Conservation (phyloP, 2,113 vertebrate species). For the Laticauda colubrina region DNA sequence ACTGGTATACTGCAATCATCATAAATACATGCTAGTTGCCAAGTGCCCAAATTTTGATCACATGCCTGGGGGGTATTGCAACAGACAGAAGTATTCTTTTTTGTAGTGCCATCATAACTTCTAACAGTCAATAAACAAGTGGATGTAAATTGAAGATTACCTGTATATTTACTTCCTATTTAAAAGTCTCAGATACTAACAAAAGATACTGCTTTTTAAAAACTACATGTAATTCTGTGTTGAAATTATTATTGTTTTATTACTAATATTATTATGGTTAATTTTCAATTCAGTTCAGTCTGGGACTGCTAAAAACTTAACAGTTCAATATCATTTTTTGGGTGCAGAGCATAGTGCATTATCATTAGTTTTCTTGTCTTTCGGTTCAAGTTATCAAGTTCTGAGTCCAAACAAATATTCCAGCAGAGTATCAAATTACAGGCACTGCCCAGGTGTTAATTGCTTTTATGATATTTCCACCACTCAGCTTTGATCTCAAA, state of each 20-base stretch:
- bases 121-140: background rate
- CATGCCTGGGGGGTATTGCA: background rate
- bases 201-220: background rate
- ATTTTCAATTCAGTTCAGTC: background rate
- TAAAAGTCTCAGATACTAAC: background rate
- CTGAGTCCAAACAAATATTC: no score
- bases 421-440: no score
- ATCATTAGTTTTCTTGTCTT: no score
- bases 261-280: background rate
- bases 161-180: background rate
- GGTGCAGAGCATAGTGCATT: no score
- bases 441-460: no score
- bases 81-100: background rate
- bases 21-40: background rate
- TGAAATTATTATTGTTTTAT: background rate
- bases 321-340: no score
- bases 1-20: background rate
- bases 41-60: background rate
- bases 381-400: no score
- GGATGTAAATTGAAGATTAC: background rate
- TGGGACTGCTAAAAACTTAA: background rate
- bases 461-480: no score
- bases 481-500: no score
- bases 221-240: conserved; percentile 9
- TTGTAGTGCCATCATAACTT: background rate